Base-by-base conservation (phyloP, 1,140 invertebrate species). In the Drosophila aff. region DNA sequence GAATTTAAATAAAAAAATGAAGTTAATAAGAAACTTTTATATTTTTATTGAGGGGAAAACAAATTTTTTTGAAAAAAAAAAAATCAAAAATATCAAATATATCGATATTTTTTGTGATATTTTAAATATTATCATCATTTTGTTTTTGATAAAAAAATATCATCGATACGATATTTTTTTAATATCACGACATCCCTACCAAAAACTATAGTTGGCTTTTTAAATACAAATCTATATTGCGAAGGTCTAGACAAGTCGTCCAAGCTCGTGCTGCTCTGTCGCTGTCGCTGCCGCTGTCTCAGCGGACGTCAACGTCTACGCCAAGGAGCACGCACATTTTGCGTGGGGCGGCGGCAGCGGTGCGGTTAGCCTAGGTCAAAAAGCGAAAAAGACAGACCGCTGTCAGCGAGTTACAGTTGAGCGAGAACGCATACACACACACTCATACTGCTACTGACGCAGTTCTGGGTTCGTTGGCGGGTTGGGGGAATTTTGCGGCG, bases 341-440 rank as follows among this genome's bases (percentile, higher is more conserved):
- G 75, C 75, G 63, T 77, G 74, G 63, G 60, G 43, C 41, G 46
- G n/a, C 16, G 43, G 13, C 40, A 10, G 43, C n/a, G 40, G n/a
- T 28, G 71, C 83, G 72, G 79, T 86, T 86, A 81, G 79, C 83
- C 83, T 86, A 86, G 83, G 83, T 86, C 83, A 86, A 87, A 86
- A 86, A 78, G 82, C 74, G 57, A 52, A 41, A 65, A 41, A 76
- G 60, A 58, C 41, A 44, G 16, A 18, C 60, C 44, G 52, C 28
- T 61, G 52, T 18, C 53, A 55, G 59, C 71, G 61, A 76, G 71
- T 46, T 43, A 74, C 41, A 33, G 46, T 61, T 43, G 26, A 67
- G 62, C 63, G 58, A 73, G 50, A 57, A 62, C 36, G 41, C 52
- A 61, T 3, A 52, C 41, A 53, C 26, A 23, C 33, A 43, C 28